These are phyloP conservation scores for Gila orcuttii DNA, from an alignment of 2,113 vertebrate species.

Conservation along the genomic window DNA sequence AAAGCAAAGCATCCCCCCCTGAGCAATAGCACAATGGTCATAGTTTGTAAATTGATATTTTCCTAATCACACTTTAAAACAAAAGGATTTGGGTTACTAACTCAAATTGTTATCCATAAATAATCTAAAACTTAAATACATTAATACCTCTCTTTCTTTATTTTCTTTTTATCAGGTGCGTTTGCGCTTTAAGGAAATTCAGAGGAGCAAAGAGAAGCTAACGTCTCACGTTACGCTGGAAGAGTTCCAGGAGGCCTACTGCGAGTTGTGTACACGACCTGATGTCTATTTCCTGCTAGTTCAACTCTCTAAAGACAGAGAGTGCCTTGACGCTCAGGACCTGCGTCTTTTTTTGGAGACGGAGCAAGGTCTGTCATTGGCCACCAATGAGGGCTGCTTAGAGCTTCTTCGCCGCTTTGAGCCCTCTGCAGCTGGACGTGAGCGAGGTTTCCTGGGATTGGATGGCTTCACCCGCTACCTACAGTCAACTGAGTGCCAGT, in stretches of 20 bases:
- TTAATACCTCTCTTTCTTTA: neutral
- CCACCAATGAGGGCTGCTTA: constrained; percentile 89
- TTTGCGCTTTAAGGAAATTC: constrained; percentile 95
- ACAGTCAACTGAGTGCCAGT: constrained; percentile 91
- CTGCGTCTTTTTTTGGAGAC: constrained; percentile 94
- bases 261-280: constrained; percentile 93
- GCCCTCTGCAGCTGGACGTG: constrained; percentile 86
- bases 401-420: constrained; percentile 91
- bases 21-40: neutral
- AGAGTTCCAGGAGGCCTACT: constrained; percentile 94
- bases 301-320: constrained; percentile 96
- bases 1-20: neutral
- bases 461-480: constrained; percentile 95
- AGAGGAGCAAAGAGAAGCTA: constrained; percentile 95
- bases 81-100: neutral
- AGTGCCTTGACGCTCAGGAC: constrained; percentile 93
- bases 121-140: neutral
- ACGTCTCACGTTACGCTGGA: constrained; percentile 93
- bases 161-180: constrained; percentile 70
- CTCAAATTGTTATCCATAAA: neutral
- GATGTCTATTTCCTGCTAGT: constrained; percentile 97
- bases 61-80: neutral
- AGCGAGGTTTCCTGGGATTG: constrained; percentile 88
- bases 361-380: constrained; percentile 90
- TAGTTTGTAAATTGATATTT: neutral